phyloP scores from a whole-genome alignment of 2,113 vertebrate genomes.

The Leptodactylus fuscus region DNA sequence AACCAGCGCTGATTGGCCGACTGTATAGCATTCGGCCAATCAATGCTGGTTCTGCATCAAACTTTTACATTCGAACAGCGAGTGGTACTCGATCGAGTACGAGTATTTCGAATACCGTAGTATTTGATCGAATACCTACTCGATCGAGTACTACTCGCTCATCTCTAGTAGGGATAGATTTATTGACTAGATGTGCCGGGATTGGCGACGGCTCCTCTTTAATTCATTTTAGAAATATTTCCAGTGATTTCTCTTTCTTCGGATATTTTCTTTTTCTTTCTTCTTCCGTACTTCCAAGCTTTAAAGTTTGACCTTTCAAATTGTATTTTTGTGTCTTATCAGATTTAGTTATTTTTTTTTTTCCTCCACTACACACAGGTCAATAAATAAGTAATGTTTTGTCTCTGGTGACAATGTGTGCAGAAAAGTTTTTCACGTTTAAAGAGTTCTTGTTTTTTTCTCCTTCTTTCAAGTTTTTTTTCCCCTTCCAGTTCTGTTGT shows the following conservation, averaged over 20 bases:
- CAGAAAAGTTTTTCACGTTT: neutral
- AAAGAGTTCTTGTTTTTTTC: neutral
- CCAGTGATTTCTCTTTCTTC: neutral
- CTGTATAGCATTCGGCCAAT: too few relatives aligned
- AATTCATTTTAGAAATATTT: neutral
- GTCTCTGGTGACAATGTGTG: neutral
- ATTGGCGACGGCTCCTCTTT: too few relatives aligned
- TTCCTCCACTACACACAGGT: neutral
- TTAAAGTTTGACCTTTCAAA: constrained; percentile 5
- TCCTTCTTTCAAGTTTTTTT: neutral
- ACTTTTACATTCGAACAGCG: too few relatives aligned
- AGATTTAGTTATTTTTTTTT: neutral
- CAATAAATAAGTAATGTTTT: constrained; percentile 13
- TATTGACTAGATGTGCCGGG: too few relatives aligned
- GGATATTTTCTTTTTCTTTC: neutral
- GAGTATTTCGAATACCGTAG: too few relatives aligned
- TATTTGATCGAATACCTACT: too few relatives aligned
- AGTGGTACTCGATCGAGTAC: too few relatives aligned
- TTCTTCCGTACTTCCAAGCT: neutral
- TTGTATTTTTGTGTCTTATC: neutral
- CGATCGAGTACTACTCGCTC: too few relatives aligned
- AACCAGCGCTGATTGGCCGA: too few relatives aligned
- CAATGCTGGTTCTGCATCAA: too few relatives aligned
- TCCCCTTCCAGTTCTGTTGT: neutral
- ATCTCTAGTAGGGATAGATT: too few relatives aligned